Conservation (phyloP, 1,140 invertebrate species). For the Maniola jurtina region DNA sequence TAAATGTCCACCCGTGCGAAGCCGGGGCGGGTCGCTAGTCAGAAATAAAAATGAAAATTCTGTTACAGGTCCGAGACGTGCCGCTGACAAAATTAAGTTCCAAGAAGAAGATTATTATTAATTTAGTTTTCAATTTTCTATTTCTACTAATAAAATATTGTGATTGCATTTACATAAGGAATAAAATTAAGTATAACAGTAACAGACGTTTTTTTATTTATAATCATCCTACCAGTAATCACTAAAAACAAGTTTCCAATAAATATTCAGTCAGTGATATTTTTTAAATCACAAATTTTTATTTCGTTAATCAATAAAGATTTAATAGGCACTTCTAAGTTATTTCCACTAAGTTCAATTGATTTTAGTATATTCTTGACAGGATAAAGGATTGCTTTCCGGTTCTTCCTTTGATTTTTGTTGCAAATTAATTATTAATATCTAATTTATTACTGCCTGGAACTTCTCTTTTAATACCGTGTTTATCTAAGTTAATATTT, state of each 20-base stretch:
- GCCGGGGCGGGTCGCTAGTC: too few relatives aligned
- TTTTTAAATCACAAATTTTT: too few relatives aligned
- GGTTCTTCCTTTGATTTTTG: background rate
- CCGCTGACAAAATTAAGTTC: background rate
- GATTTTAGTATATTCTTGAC: background rate
- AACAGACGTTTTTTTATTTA: background rate
- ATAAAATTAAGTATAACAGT: conserved; percentile 5
- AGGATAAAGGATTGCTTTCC: background rate
- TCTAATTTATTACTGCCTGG: conserved; percentile 1
- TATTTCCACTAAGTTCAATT: conserved; percentile 10
- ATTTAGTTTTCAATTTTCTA: background rate
- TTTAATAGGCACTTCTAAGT: conserved; percentile 29
- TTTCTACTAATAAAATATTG: background rate
- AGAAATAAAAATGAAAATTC: too few relatives aligned
- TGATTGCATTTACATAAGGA: background rate
- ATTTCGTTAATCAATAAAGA: too few relatives aligned
- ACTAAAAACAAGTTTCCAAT: too few relatives aligned
- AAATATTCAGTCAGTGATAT: too few relatives aligned
- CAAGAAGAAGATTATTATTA: background rate
- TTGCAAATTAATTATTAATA: background rate
- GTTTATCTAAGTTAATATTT: conserved; percentile 10
- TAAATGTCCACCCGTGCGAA: too few relatives aligned
- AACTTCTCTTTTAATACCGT: background rate
- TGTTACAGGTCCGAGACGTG: too few relatives aligned
- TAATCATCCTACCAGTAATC: background rate